A percentile compares a stretch with the other conserved stretches of the same genome.
phyloP scores from a whole-genome alignment of 2,888 invertebrate species.

The Andrena dorsata region DNA sequence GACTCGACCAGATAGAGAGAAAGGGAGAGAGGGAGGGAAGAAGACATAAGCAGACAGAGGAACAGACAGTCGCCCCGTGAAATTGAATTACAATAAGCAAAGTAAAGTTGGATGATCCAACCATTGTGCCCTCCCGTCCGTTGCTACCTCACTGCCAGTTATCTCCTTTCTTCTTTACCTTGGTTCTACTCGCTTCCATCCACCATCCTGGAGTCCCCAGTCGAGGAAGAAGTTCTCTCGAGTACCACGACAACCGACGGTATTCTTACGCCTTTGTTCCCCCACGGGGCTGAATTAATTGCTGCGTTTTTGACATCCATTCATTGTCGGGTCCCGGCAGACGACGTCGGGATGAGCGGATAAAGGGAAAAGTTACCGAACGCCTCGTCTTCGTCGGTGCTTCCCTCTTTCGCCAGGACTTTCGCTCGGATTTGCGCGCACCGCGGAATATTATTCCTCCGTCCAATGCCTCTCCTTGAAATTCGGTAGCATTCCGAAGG shows the following conservation, averaged over 20 bases:
- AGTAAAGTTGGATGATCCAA: conserved; percentile 82
- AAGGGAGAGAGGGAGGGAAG: conserved; percentile 13
- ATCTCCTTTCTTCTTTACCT: conserved; percentile 70
- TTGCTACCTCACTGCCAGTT: conserved; percentile 78
- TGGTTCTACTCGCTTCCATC: conserved; percentile 62
- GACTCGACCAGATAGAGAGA: conserved; percentile 18
- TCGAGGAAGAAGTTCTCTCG: conserved; percentile 79
- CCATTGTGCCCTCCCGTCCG: conserved; percentile 76
- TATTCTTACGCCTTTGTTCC: conserved; percentile 83
- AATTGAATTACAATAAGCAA: conserved; percentile 83
- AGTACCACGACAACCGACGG: conserved; percentile 77
- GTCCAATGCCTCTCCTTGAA: conserved; percentile 27
- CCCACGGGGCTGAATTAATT: conserved; percentile 82
- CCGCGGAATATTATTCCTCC: conserved; percentile 65
- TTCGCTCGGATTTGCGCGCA: conserved; percentile 12
- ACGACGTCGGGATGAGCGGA: conserved; percentile 76
- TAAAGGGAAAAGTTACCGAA: conserved; percentile 77
- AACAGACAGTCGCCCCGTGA: conserved; percentile 77
- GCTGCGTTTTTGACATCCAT: conserved; percentile 84
- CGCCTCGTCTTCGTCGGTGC: conserved; percentile 59
- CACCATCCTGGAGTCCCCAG: conserved; percentile 66
- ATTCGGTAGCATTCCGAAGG: conserved; percentile 48
- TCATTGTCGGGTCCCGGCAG: conserved; percentile 79
- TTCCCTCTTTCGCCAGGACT: conserved; percentile 35
- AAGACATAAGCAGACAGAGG: conserved; percentile 65